Evolutionary conservation across 2,888 invertebrate species (phyloP), one percentile per base, ranked within the genome.

Genomic region (Tortrix viridana): DNA sequence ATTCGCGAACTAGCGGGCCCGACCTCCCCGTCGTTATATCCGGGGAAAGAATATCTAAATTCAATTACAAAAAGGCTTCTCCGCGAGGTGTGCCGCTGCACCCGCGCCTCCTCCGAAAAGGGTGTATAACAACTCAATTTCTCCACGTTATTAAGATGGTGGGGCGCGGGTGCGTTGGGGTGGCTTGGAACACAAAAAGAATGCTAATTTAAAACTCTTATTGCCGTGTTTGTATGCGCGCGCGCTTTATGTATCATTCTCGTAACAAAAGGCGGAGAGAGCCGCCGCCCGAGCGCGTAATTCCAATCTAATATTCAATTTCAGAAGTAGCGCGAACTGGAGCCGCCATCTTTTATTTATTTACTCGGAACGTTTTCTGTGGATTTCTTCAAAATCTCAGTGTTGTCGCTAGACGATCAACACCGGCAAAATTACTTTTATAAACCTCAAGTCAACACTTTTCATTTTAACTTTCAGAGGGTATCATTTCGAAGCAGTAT

Each of bases 181-280:
- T 86, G 85, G 88, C 80, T 69, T 75, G 82, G 81, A 84, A 80
- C 85, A 89, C 89, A 90, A 90, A 90, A 92, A 92, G 89, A 90
- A 91, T 90, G 91, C 92, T 90, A 91, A 92, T 92, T 92, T 91
- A 88, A 91, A 90, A 91, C 89, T 90, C 89, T 85, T 89, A 90
- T 90, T 89, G 84, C 85, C 80, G 79, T 85, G 87, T 89, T 86
- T 85, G 86, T 89, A 87, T 90, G 91, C 91, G 90, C 89, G 84
- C 85, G 88, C 89, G 90, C 89, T 85, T 85, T 90, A 87, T 89
- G 85, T 89, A 88, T 89, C 89, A 85, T 82, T 85, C 85, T 78
- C 80, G 86, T 85, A 89, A 91, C 87, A 89, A 90, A 85, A 85
- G 85, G 77, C 80, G 84, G 82, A 85, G 85, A 85, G 86, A 83